A percentile compares a stretch with the other conserved stretches of the same genome.
These are phyloP conservation scores for Hepsetus odoe DNA, from an alignment of 2,113 vertebrate species.

Conservation along the genomic window DNA sequence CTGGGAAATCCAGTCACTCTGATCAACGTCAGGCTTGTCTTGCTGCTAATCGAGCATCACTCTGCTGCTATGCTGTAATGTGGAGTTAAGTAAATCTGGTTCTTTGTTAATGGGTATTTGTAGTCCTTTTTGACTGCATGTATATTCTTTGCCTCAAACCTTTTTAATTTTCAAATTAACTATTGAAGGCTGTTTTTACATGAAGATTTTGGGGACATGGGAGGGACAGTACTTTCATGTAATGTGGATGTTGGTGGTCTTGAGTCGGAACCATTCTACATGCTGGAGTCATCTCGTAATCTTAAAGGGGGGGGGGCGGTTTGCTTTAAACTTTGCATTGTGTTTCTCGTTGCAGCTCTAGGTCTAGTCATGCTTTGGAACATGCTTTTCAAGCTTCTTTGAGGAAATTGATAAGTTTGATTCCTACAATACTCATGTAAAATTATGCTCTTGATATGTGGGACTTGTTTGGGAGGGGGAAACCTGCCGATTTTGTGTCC, in stretches of 20 bases:
- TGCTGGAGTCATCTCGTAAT: too few species aligned
- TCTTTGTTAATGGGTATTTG: slow-evolving; percentile 70
- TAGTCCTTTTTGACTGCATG: slow-evolving; percentile 70
- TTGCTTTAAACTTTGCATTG: slow-evolving; percentile 62
- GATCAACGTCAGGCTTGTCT: slow-evolving; percentile 78
- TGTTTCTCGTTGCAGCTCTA: slow-evolving; percentile 40
- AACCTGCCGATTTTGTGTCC: slow-evolving; percentile 39
- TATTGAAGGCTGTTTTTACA: slow-evolving; percentile 24
- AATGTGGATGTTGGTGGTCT: slow-evolving; percentile 53
- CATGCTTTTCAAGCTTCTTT: slow-evolving; percentile 11
- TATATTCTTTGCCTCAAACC: slow-evolving; percentile 67
- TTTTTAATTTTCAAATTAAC: slow-evolving; percentile 52
- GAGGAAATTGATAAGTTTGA: slow-evolving; percentile 42
- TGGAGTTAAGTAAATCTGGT: slow-evolving; percentile 78
- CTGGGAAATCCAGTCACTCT: slow-evolving; percentile 76
- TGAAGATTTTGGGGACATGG: slow-evolving; percentile 52
- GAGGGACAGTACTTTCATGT: slow-evolving; percentile 64
- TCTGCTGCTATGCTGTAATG: slow-evolving; percentile 73
- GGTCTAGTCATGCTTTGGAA: neutral
- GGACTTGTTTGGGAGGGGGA: slow-evolving; percentile 24
- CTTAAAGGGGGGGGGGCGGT: slow-evolving; percentile 34
- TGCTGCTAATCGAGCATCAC: slow-evolving; percentile 75
- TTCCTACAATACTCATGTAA: neutral
- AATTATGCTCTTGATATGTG: neutral
- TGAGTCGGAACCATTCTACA: neutral